These are phyloP conservation scores for Anas acuta DNA, from an alignment of 2,797 vertebrate genomes.

Conservation along the genomic window DNA sequence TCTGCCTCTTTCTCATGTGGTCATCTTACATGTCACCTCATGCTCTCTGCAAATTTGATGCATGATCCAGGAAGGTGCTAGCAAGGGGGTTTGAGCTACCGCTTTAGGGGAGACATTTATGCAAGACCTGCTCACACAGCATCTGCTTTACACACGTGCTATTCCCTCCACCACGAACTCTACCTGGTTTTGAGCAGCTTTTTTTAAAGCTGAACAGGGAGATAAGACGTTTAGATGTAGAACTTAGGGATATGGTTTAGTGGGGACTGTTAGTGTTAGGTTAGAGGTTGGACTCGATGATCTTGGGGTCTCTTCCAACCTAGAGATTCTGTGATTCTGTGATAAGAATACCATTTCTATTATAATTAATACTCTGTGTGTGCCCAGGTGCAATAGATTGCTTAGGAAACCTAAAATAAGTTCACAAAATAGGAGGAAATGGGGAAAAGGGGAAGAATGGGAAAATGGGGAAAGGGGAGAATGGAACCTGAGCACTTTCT, in stretches of 20 bases:
- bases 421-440: neutral
- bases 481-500: neutral
- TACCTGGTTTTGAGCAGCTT: neutral
- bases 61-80: neutral
- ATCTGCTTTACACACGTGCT: neutral
- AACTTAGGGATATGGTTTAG: no score
- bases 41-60: neutral
- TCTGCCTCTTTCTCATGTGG: neutral
- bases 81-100: neutral
- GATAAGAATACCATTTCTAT: neutral
- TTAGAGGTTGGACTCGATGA: no score
- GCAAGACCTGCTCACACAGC: rapidly evolving
- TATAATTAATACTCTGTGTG: neutral
- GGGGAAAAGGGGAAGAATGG: no score
- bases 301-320: no score
- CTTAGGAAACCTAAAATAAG: neutral
- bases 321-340: no score
- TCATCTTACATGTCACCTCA: neutral
- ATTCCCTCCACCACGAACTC: neutral
- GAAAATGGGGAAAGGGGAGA: neutral
- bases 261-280: no score
- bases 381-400: neutral
- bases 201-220: neutral
- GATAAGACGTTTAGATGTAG: no score
- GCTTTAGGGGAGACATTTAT: neutral